Percentiles rank a stretch among this genome's conserved stretches.
Evolutionary conservation across 2,113 vertebrate genomes (phyloP).

Genomic region (Pyxicephalus adspersus): DNA sequence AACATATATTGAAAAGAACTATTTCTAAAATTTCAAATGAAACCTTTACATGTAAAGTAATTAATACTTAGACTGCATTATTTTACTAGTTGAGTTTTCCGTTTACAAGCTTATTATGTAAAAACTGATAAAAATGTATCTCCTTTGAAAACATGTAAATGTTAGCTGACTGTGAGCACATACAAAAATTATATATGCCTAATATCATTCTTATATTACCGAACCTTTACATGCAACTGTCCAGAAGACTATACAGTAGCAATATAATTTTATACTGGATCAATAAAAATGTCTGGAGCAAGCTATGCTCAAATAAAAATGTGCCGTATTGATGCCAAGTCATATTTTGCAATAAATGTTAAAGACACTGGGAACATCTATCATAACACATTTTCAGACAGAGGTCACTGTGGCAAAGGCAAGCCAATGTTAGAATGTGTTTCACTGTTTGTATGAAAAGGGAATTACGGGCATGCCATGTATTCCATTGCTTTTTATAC

Average conservation of each 20-base stretch:
- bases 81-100: too few relatives aligned
- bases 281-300: not conserved
- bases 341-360: constrained; percentile 1
- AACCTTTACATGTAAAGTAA: too few relatives aligned
- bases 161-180: too few relatives aligned
- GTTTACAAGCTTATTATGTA: too few relatives aligned
- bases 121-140: too few relatives aligned
- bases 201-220: not conserved
- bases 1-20: too few relatives aligned
- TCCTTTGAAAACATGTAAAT: too few relatives aligned
- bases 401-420: not conserved
- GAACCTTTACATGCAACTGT: not conserved
- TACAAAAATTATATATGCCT: not conserved
- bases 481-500: too few relatives aligned
- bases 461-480: too few relatives aligned
- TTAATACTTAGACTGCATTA: too few relatives aligned
- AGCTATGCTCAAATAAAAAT: not conserved
- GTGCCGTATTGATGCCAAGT: not conserved
- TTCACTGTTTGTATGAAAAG: too few relatives aligned
- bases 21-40: too few relatives aligned
- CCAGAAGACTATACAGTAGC: not conserved
- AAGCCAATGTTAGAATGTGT: not conserved
- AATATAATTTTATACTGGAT: not conserved
- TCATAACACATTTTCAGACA: not conserved
- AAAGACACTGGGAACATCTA: not conserved